These are phyloP conservation scores for Siphonodentalium dalli DNA, from an alignment of 2,888 invertebrate genomes.

Conservation along the genomic window DNA sequence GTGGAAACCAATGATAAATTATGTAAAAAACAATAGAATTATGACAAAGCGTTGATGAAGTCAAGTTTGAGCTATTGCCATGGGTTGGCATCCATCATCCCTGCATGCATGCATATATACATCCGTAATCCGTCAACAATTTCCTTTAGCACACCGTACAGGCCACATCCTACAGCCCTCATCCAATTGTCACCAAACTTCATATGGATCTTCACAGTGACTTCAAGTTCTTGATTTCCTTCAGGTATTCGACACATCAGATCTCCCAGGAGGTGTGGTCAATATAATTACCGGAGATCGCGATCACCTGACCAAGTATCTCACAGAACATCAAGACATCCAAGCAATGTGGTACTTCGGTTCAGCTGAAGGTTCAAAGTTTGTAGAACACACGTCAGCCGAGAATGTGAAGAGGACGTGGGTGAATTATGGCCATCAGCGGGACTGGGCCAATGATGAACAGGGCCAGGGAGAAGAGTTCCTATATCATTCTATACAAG, in stretches of 20 bases:
- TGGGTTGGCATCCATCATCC: too few species aligned
- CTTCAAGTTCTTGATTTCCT: too few species aligned
- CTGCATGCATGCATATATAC: too few species aligned
- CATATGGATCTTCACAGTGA: too few species aligned
- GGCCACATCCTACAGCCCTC: too few species aligned
- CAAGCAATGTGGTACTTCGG: conserved; percentile 66
- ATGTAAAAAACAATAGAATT: too few species aligned
- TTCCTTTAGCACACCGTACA: too few species aligned
- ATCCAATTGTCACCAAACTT: too few species aligned
- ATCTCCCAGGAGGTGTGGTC: conserved; percentile 66
- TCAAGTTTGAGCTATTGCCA: too few species aligned
- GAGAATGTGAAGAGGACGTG: conserved; percentile 65
- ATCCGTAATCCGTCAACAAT: too few species aligned
- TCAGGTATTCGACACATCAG: conserved; percentile 67
- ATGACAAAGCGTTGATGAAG: too few species aligned
- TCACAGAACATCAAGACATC: conserved; percentile 65
- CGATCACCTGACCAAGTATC: conserved; percentile 61
- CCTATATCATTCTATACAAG: conserved; percentile 62
- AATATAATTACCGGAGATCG: conserved; percentile 65
- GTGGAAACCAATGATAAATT: too few species aligned
- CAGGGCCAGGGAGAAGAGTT: conserved; percentile 64
- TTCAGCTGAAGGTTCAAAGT: conserved; percentile 60
- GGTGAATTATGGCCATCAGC: conserved; percentile 61
- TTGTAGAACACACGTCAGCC: conserved; percentile 64
- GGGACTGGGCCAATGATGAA: conserved; percentile 58